phyloP scores from a whole-genome alignment of 2,888 invertebrate species.

The Polydesmus complanatus region DNA sequence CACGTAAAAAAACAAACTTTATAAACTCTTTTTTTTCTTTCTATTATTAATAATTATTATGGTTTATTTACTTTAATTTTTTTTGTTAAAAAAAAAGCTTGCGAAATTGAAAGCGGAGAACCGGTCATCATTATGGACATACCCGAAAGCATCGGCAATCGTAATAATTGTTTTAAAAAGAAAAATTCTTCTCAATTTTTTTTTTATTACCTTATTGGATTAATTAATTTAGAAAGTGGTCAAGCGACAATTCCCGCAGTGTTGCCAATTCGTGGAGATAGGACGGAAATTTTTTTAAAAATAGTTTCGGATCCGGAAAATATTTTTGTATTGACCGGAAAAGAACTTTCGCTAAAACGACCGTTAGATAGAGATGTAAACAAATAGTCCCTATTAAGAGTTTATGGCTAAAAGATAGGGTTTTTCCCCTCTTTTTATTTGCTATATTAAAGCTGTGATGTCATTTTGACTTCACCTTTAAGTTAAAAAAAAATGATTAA shows the following conservation, averaged over 20 bases:
- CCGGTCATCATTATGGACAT: slow-evolving; percentile 81
- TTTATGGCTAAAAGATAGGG: no score
- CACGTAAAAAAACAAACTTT: no score
- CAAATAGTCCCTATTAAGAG: no score
- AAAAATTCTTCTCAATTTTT: no score
- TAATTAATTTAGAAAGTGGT: slow-evolving; percentile 54
- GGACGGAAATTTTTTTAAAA: slow-evolving; percentile 44
- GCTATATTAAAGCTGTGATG: no score
- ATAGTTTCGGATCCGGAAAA: slow-evolving; percentile 35
- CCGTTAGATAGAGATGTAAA: slow-evolving; percentile 75
- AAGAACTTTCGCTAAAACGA: slow-evolving; percentile 58
- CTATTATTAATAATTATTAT: no score
- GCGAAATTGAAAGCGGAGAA: slow-evolving; percentile 74
- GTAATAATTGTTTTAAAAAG: slow-evolving; percentile 50
- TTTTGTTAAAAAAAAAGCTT: no score
- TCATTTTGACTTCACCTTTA: neutral
- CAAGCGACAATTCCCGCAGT: slow-evolving; percentile 67
- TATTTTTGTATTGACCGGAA: slow-evolving; percentile 62
- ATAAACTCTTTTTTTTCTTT: no score
- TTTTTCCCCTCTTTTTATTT: no score
- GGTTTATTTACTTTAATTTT: no score
- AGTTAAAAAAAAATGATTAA: neutral
- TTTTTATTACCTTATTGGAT: no score
- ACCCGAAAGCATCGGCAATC: slow-evolving; percentile 69
- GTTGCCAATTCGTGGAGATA: slow-evolving; percentile 70